Evolutionary conservation across 1,140 invertebrate species (phyloP).

Genomic region (Nasonia longicornis): DNA sequence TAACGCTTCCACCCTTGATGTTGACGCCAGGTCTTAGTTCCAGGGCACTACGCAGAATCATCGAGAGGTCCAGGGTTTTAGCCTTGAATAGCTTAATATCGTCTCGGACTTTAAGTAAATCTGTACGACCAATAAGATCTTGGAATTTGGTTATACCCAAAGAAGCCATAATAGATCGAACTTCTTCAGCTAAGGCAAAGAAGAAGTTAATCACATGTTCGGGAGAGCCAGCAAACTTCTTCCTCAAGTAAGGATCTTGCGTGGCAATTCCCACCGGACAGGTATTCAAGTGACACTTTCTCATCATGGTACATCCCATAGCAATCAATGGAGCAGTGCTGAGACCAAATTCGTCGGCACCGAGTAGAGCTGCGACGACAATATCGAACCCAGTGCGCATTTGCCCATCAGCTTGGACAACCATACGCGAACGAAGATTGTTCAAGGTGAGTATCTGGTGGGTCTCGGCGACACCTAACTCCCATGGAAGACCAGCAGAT

Average conservation of each 20-base stretch:
- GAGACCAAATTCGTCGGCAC: conserved; percentile 99
- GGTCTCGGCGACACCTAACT: conserved; percentile 96
- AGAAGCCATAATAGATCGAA: conserved; percentile 89
- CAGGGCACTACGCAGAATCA: conserved; percentile 90
- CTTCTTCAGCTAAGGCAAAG: conserved; percentile 97
- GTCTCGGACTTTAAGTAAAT: conserved; percentile 79
- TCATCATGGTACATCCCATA: conserved; percentile 99
- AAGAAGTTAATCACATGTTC: conserved; percentile 98
- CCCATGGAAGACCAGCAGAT: conserved; percentile 96
- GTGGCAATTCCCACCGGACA: conserved; percentile 99
- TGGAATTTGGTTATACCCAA: conserved; percentile 91
- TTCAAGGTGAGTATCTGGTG: conserved; percentile 97
- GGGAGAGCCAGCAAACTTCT: conserved; percentile 97
- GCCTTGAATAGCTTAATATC: conserved; percentile 79
- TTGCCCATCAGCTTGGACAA: conserved; percentile 96
- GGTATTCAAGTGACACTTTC: conserved; percentile 99
- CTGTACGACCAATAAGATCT: conserved; percentile 94
- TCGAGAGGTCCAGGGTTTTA: conserved; percentile 84
- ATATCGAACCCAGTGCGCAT: conserved; percentile 96
- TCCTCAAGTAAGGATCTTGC: conserved; percentile 93
- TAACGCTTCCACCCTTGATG: conserved; percentile 89
- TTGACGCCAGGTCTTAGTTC: conserved; percentile 90
- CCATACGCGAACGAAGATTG: conserved; percentile 92
- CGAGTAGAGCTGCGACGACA: conserved; percentile 93
- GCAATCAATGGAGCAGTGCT: conserved; percentile 98